phyloP scores from a whole-genome alignment of 92 coral and sea anemone species.

The Heteractis magnifica region DNA sequence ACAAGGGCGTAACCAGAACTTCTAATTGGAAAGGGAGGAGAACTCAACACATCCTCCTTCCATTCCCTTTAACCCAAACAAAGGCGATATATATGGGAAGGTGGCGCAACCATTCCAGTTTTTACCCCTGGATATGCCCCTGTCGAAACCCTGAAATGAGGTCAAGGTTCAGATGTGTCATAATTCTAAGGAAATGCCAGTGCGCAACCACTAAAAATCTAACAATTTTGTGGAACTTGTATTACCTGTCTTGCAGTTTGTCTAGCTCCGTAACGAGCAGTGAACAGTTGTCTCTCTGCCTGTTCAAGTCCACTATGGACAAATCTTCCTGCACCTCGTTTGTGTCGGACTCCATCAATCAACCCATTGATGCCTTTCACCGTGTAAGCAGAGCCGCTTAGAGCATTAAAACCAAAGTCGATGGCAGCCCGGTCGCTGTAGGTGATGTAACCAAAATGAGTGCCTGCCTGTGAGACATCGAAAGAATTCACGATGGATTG shows the following conservation, averaged over 20 bases:
- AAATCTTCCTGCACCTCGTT: conserved; percentile 18
- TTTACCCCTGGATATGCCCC: no score
- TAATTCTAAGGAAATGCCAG: no score
- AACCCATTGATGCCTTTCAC: conserved; percentile 21
- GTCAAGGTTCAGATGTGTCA: no score
- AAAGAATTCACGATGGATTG: conserved; percentile 34
- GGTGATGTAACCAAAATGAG: conserved; percentile 26
- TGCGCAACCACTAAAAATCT: no score
- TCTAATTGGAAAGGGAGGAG: no score
- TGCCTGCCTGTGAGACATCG: conserved; percentile 28
- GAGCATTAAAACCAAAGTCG: conserved; percentile 32
- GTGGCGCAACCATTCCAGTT: no score
- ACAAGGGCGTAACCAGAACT: no score
- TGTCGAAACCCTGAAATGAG: no score
- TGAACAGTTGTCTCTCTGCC: conserved; percentile 33
- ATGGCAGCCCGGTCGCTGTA: conserved; percentile 28
- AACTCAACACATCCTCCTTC: no score
- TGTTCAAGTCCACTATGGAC: conserved; percentile 20
- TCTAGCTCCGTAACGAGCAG: conserved; percentile 30
- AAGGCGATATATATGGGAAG: no score
- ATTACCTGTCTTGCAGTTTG: conserved; percentile 31
- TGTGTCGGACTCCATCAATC: conserved; percentile 21
- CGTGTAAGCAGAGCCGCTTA: conserved; percentile 36
- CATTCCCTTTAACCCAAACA: no score
- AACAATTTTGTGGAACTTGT: neutral